Base-by-base conservation (phyloP, 2,113 vertebrate species). In the Chamaea fasciata region DNA sequence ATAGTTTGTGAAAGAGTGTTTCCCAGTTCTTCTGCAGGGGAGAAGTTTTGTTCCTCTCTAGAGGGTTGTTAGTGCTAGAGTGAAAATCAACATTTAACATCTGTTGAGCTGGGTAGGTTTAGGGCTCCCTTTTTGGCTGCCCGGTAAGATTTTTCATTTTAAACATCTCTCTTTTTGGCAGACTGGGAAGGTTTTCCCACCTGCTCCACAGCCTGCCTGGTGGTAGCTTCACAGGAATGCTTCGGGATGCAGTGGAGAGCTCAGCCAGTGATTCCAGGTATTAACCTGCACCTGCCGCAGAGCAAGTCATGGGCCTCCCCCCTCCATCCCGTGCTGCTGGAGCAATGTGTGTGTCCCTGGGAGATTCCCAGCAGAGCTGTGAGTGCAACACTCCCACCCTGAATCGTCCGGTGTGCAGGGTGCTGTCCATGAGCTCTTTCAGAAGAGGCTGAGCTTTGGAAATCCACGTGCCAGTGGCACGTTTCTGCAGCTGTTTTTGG, bases 321-420 rank as follows among this genome's bases (percentile, higher is more conserved):
- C 13, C 35, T 90, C 30, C 41, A 24, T 20, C 56, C 69, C 0
- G 0, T 33, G 68, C 64, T 63, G 33, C 49, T 59, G 85, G 60
- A 87, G 64, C 52, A 57, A 39, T 6, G 15, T n/a, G 39, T 23
- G 44, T 13, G 15, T 49, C 6, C 15, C 16, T 33, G 76, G 26
- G 52, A 37, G 55, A 26, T 46, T 28, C 70, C 41, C 79, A 77
- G 78, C 78, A 20, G 0, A 7, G n/a, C 80, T 63, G 23, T 30
- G 60, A 56, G 35, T 8, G 3, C 33, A 21, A 28, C 1, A 8
- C 14, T 41, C 64, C 55, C 0, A 3, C 0, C 0, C 60, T 31
- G 49, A 39, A 56, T 55, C 86, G 10, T 39, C 52, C 24, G 67
- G n/a, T 13, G 57, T 60, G 35, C 15, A 74, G 73, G n/a, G 16